Evolutionary conservation across 2,888 invertebrate species (phyloP), one percentile per base, ranked within the genome.

Genomic region (Polyommatus icarus): DNA sequence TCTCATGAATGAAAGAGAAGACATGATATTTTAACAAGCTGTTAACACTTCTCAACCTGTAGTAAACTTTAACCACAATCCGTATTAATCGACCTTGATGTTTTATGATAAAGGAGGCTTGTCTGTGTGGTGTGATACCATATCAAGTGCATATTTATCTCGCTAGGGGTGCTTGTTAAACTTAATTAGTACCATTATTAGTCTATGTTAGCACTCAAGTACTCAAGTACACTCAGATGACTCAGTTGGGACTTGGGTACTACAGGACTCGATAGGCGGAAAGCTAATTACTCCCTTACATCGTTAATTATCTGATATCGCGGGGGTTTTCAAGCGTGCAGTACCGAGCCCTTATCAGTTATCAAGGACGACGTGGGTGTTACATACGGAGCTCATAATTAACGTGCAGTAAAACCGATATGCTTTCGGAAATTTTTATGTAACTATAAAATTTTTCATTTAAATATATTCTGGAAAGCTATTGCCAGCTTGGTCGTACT

Each of bases 231-330:
- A 20, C 61, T 61, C 61, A 61, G 20, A 61, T 61, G 10, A 61
- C 10, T 61, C 61, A 61, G 59, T 24, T 6, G 29, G 67, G 67
- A 61, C 20, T 24, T 6, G 29, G 67, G 67, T 24, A 75, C 24
- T 75, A 75, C 24, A 54, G 50, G 46, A 54, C 50, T 46, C 32
- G 75, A 50, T 50, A 50, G 29, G 75, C 75, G 75, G 24, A 75
- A 75, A 24, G 54, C 29, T 54, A 75, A 75, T 75, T 75, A 75
- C 12, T 18, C 24, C 75, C 71, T 40, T 20, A 72, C 24, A 72
- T 5, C 24, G 24, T 18, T 24, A 50, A 29, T 75, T 75, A 54
- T 50, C 75, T 75, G 75, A 75, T 75, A 75, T 15, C 0, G 29
- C 50, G 5, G 40, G n/a, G 20, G 73, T 75, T 50, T 50, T 75